Percentiles rank a stretch among this genome's conserved stretches.
These are phyloP conservation scores for Talpa occidentalis DNA, from an alignment of 2,113 vertebrate genomes.

Conservation along the genomic window DNA sequence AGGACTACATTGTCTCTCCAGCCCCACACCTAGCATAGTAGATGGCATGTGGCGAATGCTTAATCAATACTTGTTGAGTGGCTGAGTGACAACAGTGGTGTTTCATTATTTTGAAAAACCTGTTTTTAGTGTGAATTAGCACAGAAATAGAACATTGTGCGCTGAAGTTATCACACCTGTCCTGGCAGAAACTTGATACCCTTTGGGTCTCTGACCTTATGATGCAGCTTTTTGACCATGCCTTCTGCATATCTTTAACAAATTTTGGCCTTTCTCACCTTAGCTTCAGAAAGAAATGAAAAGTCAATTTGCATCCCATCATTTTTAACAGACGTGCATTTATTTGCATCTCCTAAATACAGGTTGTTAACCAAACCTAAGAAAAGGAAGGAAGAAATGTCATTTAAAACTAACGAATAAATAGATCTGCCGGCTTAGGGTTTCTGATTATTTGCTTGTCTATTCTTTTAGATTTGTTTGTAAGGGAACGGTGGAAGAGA, in stretches of 20 bases:
- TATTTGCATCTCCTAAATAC: background rate
- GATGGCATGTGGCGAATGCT: background rate
- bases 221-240: background rate
- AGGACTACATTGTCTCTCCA: background rate
- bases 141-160: background rate
- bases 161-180: background rate
- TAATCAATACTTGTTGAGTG: background rate
- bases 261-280: background rate
- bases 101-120: background rate
- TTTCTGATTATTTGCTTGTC: background rate
- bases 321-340: background rate
- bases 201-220: background rate
- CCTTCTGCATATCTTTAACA: background rate
- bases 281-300: slow-evolving; percentile 19
- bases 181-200: background rate
- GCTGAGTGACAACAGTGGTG: background rate
- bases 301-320: background rate
- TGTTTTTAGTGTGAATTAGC: background rate
- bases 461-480: slow-evolving; percentile 92
- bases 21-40: background rate
- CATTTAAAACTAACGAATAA: background rate
- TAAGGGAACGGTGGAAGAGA: slow-evolving; percentile 95
- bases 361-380: background rate
- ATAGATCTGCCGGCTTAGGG: background rate
- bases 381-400: background rate